Evolutionary conservation across 2,797 vertebrate species (phyloP), one percentile per base, ranked within the genome.

Genomic region (Lophius americanus): DNA sequence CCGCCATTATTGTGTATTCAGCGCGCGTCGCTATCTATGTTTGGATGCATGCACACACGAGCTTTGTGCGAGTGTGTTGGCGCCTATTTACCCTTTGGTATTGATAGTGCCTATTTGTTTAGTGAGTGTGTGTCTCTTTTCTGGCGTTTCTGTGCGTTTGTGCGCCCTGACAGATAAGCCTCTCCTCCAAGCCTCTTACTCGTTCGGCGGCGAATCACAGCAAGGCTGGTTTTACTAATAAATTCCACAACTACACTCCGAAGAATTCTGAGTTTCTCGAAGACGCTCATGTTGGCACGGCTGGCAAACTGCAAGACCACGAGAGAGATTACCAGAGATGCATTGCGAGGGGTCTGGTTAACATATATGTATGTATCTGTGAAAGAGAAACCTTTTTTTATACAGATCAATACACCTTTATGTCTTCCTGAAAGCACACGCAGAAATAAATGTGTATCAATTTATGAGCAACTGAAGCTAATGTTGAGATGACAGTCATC

Each of bases 191-290:
- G 81, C 79, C 85, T 86, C 82, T 86, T 83, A 87, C 82, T 90
- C 47, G 60, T 82, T 82, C 78, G 48, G 71, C 23, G 39, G 33
- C 41, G 60, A 84, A 84, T 84, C 83, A 85, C 79, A 86, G 84
- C 80, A 86, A 76, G 85, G 80, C 80, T 85, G 80, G 78, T 84
- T 88, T 88, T 81, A 87, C 86, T 85, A 89, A 90, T 89, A 88
- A 86, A 89, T 82, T 84, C 78, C 33, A 74, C 62, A 51, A 70
- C 79, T 50, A 36, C 6, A 11, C 68, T 72, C 65, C 42, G 72
- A 83, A 84, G 79, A 70, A 74, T 77, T 64, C 58, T 44, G 76
- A 77, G 78, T 68, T 78, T 71, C 50, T 82, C 73, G 75, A 68
- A 82, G 75, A 78, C 59, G 79, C 72, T 75, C 46, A 39, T 4